Conservation (phyloP, 2,113 vertebrate species). For the Glaucidium brasilianum region DNA sequence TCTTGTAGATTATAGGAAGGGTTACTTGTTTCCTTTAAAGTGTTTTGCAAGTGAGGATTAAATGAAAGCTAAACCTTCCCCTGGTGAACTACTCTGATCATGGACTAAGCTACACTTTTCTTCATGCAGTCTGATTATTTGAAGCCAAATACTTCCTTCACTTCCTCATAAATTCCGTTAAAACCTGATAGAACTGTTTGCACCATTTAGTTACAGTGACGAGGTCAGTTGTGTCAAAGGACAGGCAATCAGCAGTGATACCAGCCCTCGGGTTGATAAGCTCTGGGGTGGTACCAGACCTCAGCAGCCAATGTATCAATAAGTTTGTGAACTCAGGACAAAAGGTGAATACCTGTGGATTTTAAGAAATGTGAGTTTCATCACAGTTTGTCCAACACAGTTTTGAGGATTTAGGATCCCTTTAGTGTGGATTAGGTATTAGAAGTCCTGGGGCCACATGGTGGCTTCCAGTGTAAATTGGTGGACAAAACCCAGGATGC, state of each 20-base stretch:
- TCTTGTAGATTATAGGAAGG: not conserved
- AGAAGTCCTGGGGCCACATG: not conserved
- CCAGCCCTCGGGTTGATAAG: rapidly evolving
- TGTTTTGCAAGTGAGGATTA: not conserved
- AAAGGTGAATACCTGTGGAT: not conserved
- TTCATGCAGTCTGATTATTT: not conserved
- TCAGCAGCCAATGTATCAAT: too few relatives aligned
- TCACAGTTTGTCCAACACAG: not conserved
- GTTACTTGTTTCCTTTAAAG: not conserved
- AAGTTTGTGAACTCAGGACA: not conserved
- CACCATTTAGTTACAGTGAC: not conserved
- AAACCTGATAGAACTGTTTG: not conserved
- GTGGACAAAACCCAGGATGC: not conserved
- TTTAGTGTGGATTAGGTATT: not conserved
- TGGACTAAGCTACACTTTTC: not conserved
- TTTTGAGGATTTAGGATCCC: not conserved
- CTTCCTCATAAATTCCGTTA: not conserved
- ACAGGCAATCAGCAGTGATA: not conserved
- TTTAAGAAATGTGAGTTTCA: not conserved
- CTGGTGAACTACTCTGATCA: not conserved
- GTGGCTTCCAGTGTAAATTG: not conserved
- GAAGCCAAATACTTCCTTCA: not conserved
- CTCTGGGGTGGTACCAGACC: not conserved
- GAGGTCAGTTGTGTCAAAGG: not conserved
- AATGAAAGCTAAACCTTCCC: not conserved